phyloP scores from a whole-genome alignment of 2,113 vertebrate species.

The Baryphthengus martii region DNA sequence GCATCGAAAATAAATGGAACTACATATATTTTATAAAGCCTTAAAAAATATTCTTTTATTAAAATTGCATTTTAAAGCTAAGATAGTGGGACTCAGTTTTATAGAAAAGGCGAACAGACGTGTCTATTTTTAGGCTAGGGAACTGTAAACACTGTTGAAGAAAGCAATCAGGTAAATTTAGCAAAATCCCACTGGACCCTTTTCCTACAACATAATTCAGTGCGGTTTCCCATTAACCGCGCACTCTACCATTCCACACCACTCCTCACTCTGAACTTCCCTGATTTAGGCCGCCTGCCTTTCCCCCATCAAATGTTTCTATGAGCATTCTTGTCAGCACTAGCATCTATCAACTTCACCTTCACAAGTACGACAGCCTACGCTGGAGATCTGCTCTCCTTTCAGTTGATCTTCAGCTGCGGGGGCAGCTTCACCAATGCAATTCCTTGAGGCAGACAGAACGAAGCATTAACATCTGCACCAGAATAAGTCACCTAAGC shows the following conservation, averaged over 20 bases:
- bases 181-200: neutral
- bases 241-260: neutral
- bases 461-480: neutral
- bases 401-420: neutral
- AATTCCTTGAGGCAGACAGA: neutral
- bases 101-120: neutral
- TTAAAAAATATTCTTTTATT: neutral
- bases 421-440: neutral
- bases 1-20: neutral
- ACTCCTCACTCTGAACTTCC: neutral
- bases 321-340: neutral
- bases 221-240: neutral
- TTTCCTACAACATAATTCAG: neutral
- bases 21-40: neutral
- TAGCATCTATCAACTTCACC: neutral
- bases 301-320: neutral
- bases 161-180: neutral
- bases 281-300: neutral
- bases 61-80: neutral
- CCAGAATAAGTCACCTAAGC: neutral
- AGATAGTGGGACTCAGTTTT: neutral
- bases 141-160: neutral
- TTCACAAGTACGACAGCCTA: neutral
- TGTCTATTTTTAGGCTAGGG: neutral
- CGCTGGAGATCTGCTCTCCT: neutral